Conservation (phyloP, 2,113 vertebrate species). For the Cyanoderma ruficeps region DNA sequence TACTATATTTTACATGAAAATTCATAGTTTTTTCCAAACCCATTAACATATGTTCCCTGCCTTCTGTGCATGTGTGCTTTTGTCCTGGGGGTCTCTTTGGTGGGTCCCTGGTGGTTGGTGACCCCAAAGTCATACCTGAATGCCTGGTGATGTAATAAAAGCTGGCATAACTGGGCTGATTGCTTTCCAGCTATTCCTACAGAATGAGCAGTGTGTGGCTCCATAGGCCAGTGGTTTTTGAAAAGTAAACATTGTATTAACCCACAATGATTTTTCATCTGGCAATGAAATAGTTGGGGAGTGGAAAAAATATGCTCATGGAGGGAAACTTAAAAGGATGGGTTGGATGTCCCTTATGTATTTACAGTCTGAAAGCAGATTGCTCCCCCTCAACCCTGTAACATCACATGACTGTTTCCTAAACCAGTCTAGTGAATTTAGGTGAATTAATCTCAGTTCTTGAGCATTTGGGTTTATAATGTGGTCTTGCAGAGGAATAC, state of each 20-base stretch:
- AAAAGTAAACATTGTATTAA: neutral
- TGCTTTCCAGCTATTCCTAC: neutral
- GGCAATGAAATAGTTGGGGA: neutral
- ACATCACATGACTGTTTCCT: neutral
- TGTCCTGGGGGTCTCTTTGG: neutral
- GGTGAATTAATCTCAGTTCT: neutral
- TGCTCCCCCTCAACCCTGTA: neutral
- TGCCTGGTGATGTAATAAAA: neutral
- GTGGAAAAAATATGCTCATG: neutral
- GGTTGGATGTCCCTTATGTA: neutral
- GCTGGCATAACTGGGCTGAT: neutral
- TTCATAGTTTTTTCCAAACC: rapidly evolving
- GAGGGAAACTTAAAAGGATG: neutral
- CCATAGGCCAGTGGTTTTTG: neutral
- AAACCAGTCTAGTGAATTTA: neutral
- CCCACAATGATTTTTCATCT: neutral
- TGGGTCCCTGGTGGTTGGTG: neutral
- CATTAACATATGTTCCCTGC: neutral
- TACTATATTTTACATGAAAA: neutral
- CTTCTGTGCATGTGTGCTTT: neutral
- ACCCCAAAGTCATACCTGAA: neutral
- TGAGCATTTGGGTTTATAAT: neutral
- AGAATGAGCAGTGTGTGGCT: neutral
- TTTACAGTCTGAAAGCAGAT: neutral
- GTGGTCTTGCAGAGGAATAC: neutral